Percentiles rank a stretch among this genome's conserved stretches.
Evolutionary conservation across 2,797 vertebrate species (phyloP).

Genomic region (Vultur gryphus): DNA sequence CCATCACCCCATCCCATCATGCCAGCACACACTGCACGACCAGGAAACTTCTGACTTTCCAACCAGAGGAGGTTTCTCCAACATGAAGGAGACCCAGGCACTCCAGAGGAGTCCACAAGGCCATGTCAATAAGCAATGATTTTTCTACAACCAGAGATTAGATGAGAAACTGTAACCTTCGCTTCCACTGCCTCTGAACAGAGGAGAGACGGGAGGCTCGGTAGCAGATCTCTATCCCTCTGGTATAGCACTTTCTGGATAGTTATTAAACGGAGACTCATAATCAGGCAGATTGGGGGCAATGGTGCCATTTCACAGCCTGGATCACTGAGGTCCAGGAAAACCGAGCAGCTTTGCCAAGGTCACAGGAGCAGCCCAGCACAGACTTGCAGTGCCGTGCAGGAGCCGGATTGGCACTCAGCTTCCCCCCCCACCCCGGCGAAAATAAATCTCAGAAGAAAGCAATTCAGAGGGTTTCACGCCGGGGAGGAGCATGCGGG

Average conservation of each 20-base stretch:
- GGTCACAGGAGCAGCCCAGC: not conserved
- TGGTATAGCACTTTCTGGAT: not conserved
- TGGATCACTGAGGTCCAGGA: not conserved
- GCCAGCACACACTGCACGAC: not conserved
- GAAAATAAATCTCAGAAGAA: not conserved
- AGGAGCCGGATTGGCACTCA: not conserved
- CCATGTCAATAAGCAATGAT: not conserved
- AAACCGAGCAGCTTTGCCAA: not conserved
- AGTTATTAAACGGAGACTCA: not conserved
- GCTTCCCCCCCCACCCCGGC: accelerated
- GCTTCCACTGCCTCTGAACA: not conserved
- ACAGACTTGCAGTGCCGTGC: accelerated
- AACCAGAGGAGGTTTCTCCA: not conserved
- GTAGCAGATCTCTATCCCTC: not conserved
- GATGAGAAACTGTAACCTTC: not conserved
- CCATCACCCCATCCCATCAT: not conserved
- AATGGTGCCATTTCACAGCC: not conserved
- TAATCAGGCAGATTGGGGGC: not conserved
- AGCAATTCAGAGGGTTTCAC: not conserved
- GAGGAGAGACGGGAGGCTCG: not conserved
- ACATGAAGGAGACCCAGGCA: not conserved
- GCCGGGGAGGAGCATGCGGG: accelerated
- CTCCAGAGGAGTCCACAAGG: not conserved
- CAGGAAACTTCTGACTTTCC: not conserved
- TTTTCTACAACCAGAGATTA: not conserved